Evolutionary conservation across 64 coral and sea anemone species (phyloP).

Genomic region (Montipora sp.): DNA sequence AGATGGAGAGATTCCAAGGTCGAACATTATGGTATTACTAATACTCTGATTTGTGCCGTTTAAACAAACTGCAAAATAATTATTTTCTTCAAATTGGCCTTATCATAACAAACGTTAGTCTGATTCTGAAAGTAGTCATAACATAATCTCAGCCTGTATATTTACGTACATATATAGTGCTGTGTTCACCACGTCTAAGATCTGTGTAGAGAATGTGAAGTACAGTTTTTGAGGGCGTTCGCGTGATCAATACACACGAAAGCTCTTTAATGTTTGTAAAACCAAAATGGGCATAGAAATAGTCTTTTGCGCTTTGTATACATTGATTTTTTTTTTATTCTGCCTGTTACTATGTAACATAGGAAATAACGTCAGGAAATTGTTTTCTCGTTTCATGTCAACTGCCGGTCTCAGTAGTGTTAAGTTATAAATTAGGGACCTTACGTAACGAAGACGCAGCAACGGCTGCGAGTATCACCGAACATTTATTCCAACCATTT

Average conservation of each 20-base stretch:
- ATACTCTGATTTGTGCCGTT: neutral
- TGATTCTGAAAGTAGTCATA: neutral
- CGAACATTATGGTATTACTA: neutral
- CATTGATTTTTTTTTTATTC: neutral
- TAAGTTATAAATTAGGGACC: conserved; percentile 18
- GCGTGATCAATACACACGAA: conserved; percentile 2
- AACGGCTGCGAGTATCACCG: neutral
- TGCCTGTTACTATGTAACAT: conserved; percentile 9
- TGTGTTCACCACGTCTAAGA: conserved; percentile 1
- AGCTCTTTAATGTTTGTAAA: conserved; percentile 13
- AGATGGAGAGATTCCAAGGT: neutral
- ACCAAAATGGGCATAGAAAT: conserved; percentile 14
- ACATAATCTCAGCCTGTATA: neutral
- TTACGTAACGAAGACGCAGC: neutral
- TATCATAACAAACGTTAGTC: neutral
- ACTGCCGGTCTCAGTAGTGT: neutral
- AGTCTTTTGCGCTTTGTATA: conserved; percentile 12
- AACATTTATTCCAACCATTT: conserved; percentile 18
- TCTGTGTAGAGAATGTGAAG: neutral
- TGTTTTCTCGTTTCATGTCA: conserved; percentile 3
- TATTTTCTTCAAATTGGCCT: neutral
- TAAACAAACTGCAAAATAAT: neutral
- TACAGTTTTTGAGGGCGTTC: neutral
- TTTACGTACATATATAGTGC: neutral
- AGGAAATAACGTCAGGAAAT: conserved; percentile 13